Conservation (phyloP, 2,797 vertebrate genomes). For the Heliangelus exortis region DNA sequence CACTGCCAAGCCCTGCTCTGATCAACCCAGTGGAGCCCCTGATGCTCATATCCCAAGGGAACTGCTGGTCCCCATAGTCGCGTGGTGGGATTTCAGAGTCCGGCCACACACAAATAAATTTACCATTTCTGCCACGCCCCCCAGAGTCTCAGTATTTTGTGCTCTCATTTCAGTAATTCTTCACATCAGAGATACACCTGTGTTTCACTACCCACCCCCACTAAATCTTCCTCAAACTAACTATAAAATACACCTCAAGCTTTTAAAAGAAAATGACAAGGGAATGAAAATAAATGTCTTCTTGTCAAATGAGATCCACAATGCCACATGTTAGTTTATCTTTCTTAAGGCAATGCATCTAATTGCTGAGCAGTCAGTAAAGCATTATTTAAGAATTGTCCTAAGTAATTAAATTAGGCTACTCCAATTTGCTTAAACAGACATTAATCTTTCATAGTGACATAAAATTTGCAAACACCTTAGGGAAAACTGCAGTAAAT, state of each 20-base stretch:
- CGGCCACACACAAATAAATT: not conserved
- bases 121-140: not conserved
- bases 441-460: conserved; percentile 66
- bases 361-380: conserved; percentile 47
- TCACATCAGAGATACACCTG: not conserved
- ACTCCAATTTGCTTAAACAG: conserved; percentile 58
- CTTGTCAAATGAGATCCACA: conserved; percentile 2
- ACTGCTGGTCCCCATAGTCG: fast-evolving
- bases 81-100: not conserved
- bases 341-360: conserved; percentile 53
- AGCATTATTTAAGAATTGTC: conserved; percentile 69
- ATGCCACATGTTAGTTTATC: not conserved
- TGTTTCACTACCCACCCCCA: not conserved
- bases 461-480: conserved; percentile 60
- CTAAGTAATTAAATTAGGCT: conserved; percentile 71
- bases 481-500: conserved; percentile 53
- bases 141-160: not conserved
- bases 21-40: too few species aligned
- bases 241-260: not conserved
- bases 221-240: not conserved
- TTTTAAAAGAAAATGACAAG: not conserved
- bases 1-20: fast-evolving
- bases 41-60: fast-evolving
- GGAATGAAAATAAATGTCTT: conserved; percentile 4
- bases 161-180: not conserved